These are phyloP conservation scores for Hemichromis elongatus DNA, from an alignment of 2,113 vertebrate genomes.

Conservation along the genomic window DNA sequence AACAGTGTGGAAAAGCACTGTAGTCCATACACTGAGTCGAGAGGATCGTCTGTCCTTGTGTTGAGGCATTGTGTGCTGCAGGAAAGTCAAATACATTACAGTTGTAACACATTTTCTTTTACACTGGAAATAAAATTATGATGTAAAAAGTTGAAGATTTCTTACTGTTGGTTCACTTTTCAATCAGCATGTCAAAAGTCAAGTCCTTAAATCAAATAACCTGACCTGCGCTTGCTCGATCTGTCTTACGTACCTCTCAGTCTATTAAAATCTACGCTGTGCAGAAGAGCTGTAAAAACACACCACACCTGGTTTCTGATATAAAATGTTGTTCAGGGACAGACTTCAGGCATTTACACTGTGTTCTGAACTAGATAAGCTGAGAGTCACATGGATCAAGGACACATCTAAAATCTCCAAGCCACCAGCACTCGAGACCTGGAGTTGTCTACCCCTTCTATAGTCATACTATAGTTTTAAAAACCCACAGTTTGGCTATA, in stretches of 20 bases:
- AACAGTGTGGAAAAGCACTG: fast-evolving
- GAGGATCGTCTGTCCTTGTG: neutral
- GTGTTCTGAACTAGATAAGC: fast-evolving
- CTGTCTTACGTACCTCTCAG: fast-evolving
- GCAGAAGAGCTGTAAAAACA: no score
- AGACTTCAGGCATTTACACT: fast-evolving
- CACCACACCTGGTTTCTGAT: fast-evolving
- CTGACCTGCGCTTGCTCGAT: fast-evolving
- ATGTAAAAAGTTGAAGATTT: fast-evolving
- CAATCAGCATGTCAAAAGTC: fast-evolving
- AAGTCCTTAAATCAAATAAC: neutral
- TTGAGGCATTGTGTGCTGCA: fast-evolving
- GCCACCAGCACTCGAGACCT: no score
- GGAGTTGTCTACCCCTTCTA: no score
- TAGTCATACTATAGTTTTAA: neutral
- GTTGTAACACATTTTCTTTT: fast-evolving
- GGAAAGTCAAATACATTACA: fast-evolving
- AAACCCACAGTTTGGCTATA: neutral
- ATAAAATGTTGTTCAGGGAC: neutral
- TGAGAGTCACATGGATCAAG: fast-evolving
- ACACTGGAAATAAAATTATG: neutral
- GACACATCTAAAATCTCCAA: neutral
- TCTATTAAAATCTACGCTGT: neutral
- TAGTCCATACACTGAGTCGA: neutral
- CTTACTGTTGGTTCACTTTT: neutral